Base-by-base conservation (phyloP, 1,140 invertebrate species). In the Sitobion miscanthi region DNA sequence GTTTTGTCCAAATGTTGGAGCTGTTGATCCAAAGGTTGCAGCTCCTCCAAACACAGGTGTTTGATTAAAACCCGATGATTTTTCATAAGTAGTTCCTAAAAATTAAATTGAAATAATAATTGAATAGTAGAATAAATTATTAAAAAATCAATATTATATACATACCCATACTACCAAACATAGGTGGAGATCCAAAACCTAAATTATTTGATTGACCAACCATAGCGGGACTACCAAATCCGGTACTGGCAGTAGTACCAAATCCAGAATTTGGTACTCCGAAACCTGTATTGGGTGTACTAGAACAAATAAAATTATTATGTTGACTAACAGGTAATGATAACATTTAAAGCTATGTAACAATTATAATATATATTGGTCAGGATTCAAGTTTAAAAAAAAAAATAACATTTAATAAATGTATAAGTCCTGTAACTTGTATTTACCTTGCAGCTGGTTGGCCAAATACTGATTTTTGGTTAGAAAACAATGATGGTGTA, bases 11-110 rank as follows among this genome's bases (percentile, higher is more conserved):
- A 93, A 93, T 86, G 91, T 11, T 86, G 91, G 62, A 20, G 47
- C 25, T 4, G 77, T 25, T 54, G 91, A 93, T 9, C 91, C 91
- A 86, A 93, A 93, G 57, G 91, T 93, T 14, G 77, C 91, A 25
- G 91, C 69, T 54, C 91, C 91, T 25, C 91, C 91, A 93, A 93
- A 93, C 3, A 93, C 91, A 86, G 91, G 91, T n/a, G 91, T 35
- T 93, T 93, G 91, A 5, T 83, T 83, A 93, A 93, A 93, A 52
- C 91, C 49, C 23, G 91, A 93, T 45, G 91, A 25, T 77, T 91
- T 91, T 23, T 88, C 87, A 88, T 35, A 88, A 38, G 54, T 23
- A 90, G 54, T 90, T 90, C 88, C 88, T 90, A 90, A 62, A 90
- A 90, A 62, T 47, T 17, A 17, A 86, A 45, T 14, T 42, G 23